Base-by-base conservation (phyloP, 2,888 invertebrate species). In the Eueremaeus valkanovi region DNA sequence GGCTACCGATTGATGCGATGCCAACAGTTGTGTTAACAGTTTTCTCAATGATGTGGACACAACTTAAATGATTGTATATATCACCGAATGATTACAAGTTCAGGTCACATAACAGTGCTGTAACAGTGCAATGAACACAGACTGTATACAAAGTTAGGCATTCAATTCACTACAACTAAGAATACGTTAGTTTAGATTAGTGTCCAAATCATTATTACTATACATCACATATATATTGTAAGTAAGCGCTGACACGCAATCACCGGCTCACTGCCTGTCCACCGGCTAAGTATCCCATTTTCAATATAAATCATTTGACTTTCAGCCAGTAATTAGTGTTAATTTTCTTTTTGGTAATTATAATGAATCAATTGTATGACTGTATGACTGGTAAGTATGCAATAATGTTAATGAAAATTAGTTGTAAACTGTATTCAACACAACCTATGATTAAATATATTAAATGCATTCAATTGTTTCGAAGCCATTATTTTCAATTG, bases 31-130 rank as follows among this genome's bases (percentile, higher is more conserved):
- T 61, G 51, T 51, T 24, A 5, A 29, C 3, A 29, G 3, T 8
- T 21, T 61, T 61, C 29, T 29, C 61, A 29, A 61, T 61, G 61
- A 31, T 33, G 61, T 31, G 31, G 18, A 61, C 61, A 31, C 33
- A 29, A 36, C 21, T 21, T 51, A 51, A 51, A 45, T 45, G 45
- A 11, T 21, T 51, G 21, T 51, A 3, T 61, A 61, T 61, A 61
- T 61, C 31, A 61, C 61, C 29, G 21, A 31, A 13, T 21, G 31
- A 61, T 61, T 61, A 61, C 61, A 31, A 31, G 31, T 61, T 61
- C 61, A 61, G 61, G 61, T 61, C 61, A 61, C 61, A 61, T 61
- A 61, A 29, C 33, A 31, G 31, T 21, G 6, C 31, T 55, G 8
- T 55, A 33, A 31, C 31, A 31, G 29, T 5, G 33, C 29, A 61